Percentiles rank a stretch among this genome's conserved stretches.
phyloP scores from a whole-genome alignment of 2,113 vertebrate genomes.

The Fregetta grallaria region DNA sequence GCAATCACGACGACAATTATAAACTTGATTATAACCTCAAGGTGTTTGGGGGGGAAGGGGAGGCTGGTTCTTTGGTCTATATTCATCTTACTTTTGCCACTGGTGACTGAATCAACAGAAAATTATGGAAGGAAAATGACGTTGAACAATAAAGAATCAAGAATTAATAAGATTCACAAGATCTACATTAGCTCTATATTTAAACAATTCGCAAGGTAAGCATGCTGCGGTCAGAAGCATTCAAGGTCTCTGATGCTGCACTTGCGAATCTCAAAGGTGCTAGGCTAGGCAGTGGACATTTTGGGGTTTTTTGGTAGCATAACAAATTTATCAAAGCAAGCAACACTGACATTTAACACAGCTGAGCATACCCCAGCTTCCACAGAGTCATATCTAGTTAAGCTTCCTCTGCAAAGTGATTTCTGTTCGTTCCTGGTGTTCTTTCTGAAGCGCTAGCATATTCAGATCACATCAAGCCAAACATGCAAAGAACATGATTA shows the following conservation, averaged over 20 bases:
- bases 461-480: background rate
- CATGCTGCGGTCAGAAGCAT: background rate
- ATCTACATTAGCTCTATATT: background rate
- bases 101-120: background rate
- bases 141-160: background rate
- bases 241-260: background rate
- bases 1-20: background rate
- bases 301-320: background rate
- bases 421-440: background rate
- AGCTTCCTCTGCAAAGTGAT: background rate
- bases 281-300: background rate
- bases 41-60: background rate
- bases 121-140: background rate
- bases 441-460: background rate
- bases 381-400: background rate
- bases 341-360: background rate
- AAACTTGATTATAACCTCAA: background rate
- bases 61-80: background rate
- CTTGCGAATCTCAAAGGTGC: background rate
- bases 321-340: background rate
- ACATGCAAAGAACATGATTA: background rate
- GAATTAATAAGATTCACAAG: background rate
- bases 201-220: background rate
- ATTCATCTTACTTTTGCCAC: background rate
- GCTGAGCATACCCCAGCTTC: background rate